These are phyloP conservation scores for Ophiodon elongatus DNA, from an alignment of 2,113 vertebrate species.

Conservation along the genomic window DNA sequence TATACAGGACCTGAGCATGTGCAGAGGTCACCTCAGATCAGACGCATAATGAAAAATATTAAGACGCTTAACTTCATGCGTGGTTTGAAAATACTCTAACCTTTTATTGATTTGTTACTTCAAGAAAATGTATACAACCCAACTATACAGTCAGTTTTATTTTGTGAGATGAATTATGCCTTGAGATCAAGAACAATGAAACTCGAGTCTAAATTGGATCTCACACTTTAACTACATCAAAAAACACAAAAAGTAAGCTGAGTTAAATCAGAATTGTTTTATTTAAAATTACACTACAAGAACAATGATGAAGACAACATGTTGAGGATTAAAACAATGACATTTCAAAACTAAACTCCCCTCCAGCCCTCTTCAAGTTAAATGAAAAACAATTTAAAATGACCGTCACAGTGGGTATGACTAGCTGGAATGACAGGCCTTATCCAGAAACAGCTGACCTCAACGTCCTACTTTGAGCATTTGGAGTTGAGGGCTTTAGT, in stretches of 20 bases:
- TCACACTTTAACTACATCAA: background rate
- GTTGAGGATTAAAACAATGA: slow-evolving; percentile 30
- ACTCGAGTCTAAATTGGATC: background rate
- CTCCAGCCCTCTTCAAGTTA: slow-evolving; percentile 25
- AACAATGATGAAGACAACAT: slow-evolving; percentile 14
- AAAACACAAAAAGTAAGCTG: background rate
- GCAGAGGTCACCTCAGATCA: background rate
- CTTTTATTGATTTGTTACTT: background rate
- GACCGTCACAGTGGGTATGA: slow-evolving; percentile 42
- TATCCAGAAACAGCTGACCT: slow-evolving; percentile 36
- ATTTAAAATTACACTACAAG: slow-evolving; percentile 71
- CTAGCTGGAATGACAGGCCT: slow-evolving; percentile 65
- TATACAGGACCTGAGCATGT: background rate
- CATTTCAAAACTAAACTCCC: slow-evolving; percentile 25
- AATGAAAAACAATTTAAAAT: slow-evolving; percentile 46
- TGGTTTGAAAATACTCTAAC: background rate
- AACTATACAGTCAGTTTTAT: background rate
- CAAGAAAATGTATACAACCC: background rate
- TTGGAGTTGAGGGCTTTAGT: background rate
- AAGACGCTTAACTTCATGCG: background rate
- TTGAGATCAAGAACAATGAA: background rate
- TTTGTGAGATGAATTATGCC: background rate
- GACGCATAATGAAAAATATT: background rate
- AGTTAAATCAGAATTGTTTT: slow-evolving; percentile 63
- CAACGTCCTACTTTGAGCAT: slow-evolving; percentile 12